phyloP scores from a whole-genome alignment of 2,888 invertebrate species.

The Saturnia japonica region DNA sequence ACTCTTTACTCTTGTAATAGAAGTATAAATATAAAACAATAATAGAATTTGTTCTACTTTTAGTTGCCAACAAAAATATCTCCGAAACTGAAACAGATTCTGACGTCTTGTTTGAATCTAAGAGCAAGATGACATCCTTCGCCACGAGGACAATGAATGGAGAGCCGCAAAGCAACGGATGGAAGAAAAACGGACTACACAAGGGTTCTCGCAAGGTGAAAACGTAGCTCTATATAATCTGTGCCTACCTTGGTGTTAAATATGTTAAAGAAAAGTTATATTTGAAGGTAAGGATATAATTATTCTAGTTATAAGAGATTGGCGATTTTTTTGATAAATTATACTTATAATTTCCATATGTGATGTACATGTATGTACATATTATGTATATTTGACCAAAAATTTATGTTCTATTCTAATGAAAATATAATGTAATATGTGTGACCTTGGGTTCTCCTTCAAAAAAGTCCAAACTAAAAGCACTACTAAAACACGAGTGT shows the following conservation, averaged over 20 bases:
- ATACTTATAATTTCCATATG: neutral
- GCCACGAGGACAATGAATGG: conserved; percentile 64
- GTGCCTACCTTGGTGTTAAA: conserved; percentile 19
- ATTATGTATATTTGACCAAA: neutral
- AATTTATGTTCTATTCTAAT: neutral
- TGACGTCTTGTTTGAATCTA: conserved; percentile 91
- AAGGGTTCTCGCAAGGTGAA: conserved; percentile 65
- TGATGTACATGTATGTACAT: neutral
- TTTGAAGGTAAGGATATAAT: neutral
- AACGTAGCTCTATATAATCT: conserved; percentile 62
- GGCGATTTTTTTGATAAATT: conserved; percentile 4
- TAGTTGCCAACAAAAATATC: conserved; percentile 84
- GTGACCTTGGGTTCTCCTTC: neutral
- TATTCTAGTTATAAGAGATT: neutral
- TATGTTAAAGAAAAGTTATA: conserved; percentile 13
- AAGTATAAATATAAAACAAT: neutral
- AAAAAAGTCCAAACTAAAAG: neutral
- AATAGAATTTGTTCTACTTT: neutral
- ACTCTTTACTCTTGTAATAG: too few species aligned
- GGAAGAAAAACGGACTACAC: conserved; percentile 82
- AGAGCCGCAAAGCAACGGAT: conserved; percentile 74
- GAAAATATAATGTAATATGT: too few species aligned
- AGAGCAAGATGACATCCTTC: conserved; percentile 80
- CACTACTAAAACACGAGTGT: neutral
- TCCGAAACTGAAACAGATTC: conserved; percentile 93